Conservation (phyloP, 2,113 vertebrate species). For the Chamaea fasciata region DNA sequence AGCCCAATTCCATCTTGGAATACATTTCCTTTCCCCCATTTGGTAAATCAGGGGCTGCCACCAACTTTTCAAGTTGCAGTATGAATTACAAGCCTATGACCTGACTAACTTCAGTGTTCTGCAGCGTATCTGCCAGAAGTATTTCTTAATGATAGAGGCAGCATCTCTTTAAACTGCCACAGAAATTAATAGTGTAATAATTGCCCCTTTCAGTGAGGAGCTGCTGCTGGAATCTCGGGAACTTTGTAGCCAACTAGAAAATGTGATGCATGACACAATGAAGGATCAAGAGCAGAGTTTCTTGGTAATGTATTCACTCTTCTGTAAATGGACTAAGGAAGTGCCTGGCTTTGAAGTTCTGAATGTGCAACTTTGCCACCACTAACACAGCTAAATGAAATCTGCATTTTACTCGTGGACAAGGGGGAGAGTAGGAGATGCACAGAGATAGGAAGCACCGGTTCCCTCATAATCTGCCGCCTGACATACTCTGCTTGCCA, state of each 20-base stretch:
- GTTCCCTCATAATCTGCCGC: background rate
- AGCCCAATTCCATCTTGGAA: background rate
- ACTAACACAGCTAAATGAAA: fast-evolving
- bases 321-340: background rate
- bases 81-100: too few relatives aligned
- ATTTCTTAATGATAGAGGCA: background rate
- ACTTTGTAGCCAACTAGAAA: slow-evolving; percentile 73
- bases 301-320: slow-evolving; percentile 54
- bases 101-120: background rate
- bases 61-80: background rate
- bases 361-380: background rate
- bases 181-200: background rate
- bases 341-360: background rate
- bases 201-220: slow-evolving; percentile 66
- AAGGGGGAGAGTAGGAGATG: background rate
- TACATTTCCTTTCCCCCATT: background rate
- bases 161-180: background rate
- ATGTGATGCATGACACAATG: slow-evolving; percentile 69
- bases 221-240: slow-evolving; percentile 68
- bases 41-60: background rate
- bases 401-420: background rate
- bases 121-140: background rate
- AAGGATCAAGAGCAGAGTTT: slow-evolving; percentile 72
- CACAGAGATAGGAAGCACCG: background rate
- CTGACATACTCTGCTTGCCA: background rate